Evolutionary conservation across 2,888 invertebrate genomes (phyloP).

Genomic region (Synanthedon myopaeformis): DNA sequence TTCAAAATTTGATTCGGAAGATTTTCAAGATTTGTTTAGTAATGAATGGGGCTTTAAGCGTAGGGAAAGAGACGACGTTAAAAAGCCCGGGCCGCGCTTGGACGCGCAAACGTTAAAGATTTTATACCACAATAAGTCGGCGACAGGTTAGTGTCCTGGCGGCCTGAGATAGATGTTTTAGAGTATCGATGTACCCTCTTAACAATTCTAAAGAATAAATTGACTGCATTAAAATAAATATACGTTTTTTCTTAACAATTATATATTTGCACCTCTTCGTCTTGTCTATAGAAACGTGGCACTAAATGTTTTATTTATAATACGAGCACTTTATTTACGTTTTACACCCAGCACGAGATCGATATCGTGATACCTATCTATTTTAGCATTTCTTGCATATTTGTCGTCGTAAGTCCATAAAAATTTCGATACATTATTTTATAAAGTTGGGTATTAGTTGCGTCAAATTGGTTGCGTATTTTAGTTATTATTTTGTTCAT

Average conservation of each 20-base stretch:
- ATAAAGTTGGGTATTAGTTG: too few species aligned
- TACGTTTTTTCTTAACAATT: conserved; percentile 25
- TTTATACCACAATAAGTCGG: conserved; percentile 61
- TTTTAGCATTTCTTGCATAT: neutral
- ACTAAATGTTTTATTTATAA: conserved; percentile 51
- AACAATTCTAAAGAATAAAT: conserved; percentile 24
- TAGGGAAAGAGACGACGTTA: conserved; percentile 90
- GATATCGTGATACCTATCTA: conserved; percentile 4
- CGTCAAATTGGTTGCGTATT: too few species aligned
- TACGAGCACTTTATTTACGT: conserved; percentile 39
- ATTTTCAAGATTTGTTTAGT: conserved; percentile 72
- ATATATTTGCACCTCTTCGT: conserved; percentile 42
- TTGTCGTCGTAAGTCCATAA: too few species aligned
- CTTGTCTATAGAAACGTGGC: conserved; percentile 42
- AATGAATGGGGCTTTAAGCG: conserved; percentile 85
- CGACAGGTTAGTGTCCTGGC: conserved; percentile 68
- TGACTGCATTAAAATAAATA: conserved; percentile 25
- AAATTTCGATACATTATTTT: too few species aligned
- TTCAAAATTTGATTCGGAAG: conserved; percentile 59
- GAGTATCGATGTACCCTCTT: conserved; percentile 47
- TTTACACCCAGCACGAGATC: conserved; percentile 27
- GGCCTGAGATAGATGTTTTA: conserved; percentile 42
- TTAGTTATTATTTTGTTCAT: too few species aligned
- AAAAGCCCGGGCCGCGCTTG: conserved; percentile 92
- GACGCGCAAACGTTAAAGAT: conserved; percentile 73